Base-by-base conservation (phyloP, 2,113 vertebrate genomes). In the Nothocercus nigrocapillus region DNA sequence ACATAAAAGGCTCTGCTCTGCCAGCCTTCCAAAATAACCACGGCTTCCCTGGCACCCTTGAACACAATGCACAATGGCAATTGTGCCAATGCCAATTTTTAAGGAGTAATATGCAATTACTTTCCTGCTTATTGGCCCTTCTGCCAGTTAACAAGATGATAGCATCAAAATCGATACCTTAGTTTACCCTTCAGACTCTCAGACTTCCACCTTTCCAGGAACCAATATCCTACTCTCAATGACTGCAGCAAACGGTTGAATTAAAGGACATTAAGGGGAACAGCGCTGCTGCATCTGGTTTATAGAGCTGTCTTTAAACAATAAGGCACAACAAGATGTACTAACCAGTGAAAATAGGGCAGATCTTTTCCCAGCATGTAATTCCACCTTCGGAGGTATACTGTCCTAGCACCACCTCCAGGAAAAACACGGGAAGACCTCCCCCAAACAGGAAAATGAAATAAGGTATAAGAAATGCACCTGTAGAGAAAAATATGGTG, bases 391-490 rank as follows among this genome's bases (percentile, higher is more conserved):
- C 98, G 62, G 99, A 99, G 94, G 99, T 99, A 97, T 98, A 99
- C 98, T 99, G 99, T 92, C 99, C 99, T 92, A 99, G 98, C 51
- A 98, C 99, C 59, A 99, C 99, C 97, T 99, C 99, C 98, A 99
- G 98, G 98, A 99, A 99, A 95, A 99, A 99, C 94, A 99, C 99
- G 1, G 99, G 99, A 96, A 99, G 98, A 96, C 99, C 99, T 59
- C 99, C 99, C 51, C 99, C 99, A 75, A 99, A 99, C 98, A 99
- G 98, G 98, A 99, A 99, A 97, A 99, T 99, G 97, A 98, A 98
- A 98, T 99, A 99, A 67, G 99, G 99, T 98, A 99, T 99, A 97
- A 99, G 99, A 98, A 99, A 99, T 6, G 99, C 99, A 98, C 99
- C 99, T 99, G 97, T 24, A 45, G 80, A 95, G 64, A 86, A 87